Percentiles rank a stretch among this genome's conserved stretches.
phyloP scores from a whole-genome alignment of 1,140 invertebrate species.

The silkworm (Bombyx mori) region DNA sequence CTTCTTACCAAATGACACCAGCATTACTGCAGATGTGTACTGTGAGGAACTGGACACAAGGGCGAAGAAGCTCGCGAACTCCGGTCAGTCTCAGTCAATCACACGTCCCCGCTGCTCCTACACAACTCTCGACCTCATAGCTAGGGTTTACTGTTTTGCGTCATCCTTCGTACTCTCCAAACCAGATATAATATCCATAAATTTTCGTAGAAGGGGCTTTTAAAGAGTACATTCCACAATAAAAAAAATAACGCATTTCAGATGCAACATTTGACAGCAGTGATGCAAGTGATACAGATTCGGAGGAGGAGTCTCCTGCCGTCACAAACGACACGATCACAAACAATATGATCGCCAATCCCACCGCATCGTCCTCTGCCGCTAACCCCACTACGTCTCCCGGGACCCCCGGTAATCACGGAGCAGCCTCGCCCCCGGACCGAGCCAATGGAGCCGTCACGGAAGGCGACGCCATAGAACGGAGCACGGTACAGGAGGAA shows the following conservation, averaged over 20 bases:
- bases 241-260: conserved; percentile 7
- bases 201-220: background rate
- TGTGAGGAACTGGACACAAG: too few relatives aligned
- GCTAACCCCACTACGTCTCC: background rate
- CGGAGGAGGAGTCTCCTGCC: conserved; percentile 12
- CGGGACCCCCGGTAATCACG: background rate
- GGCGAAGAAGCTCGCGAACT: too few relatives aligned
- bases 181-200: too few relatives aligned
- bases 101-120: too few relatives aligned
- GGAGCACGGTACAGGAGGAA: background rate
- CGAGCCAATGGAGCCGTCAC: background rate
- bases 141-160: too few relatives aligned
- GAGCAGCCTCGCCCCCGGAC: background rate
- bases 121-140: too few relatives aligned
- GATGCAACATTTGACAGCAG: conserved; percentile 51
- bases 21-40: too few relatives aligned
- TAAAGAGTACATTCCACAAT: background rate
- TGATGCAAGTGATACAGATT: conserved; percentile 42
- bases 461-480: background rate
- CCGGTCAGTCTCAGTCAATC: too few relatives aligned
- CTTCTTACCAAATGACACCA: too few relatives aligned
- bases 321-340: background rate
- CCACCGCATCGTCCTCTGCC: background rate
- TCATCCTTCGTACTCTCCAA: too few relatives aligned
- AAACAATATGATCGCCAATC: background rate